A percentile compares a stretch with the other conserved stretches of the same genome.
Evolutionary conservation across 2,113 vertebrate genomes (phyloP).

Genomic region (Pseudorectes ferrugineus): DNA sequence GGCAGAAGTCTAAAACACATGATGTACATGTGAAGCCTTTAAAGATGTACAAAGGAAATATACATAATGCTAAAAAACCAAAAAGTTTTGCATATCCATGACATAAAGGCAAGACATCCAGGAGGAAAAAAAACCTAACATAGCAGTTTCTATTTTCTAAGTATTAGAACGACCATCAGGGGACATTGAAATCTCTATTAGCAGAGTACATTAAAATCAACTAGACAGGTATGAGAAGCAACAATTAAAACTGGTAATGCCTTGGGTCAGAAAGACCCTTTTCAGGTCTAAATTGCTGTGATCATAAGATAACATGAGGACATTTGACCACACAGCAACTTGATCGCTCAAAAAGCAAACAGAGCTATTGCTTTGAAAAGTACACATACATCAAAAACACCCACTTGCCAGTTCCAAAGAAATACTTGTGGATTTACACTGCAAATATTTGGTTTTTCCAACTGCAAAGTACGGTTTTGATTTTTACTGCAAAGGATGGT

Average conservation of each 20-base stretch:
- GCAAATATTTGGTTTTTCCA: background rate
- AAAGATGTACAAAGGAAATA: background rate
- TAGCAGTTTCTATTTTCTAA: background rate
- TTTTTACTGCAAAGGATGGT: background rate
- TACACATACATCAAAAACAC: background rate
- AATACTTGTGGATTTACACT: background rate
- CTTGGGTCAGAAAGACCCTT: background rate
- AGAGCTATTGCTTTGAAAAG: background rate
- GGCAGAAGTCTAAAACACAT: background rate
- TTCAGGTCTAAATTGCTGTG: background rate
- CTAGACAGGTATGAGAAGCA: background rate
- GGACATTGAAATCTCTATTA: background rate
- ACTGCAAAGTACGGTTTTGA: rapidly evolving
- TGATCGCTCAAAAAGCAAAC: background rate
- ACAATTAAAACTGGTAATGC: background rate
- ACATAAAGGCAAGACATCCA: background rate
- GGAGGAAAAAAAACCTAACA: background rate
- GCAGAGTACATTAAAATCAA: background rate
- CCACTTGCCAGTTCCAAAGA: background rate
- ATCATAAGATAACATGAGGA: background rate
- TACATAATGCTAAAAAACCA: background rate
- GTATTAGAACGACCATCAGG: background rate
- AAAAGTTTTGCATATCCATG: background rate
- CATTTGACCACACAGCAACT: background rate
- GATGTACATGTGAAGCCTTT: background rate